A percentile compares a stretch with the other conserved stretches of the same genome.
These are phyloP conservation scores for Pleuronectes platessa DNA, from an alignment of 2,113 vertebrate genomes.

Conservation along the genomic window DNA sequence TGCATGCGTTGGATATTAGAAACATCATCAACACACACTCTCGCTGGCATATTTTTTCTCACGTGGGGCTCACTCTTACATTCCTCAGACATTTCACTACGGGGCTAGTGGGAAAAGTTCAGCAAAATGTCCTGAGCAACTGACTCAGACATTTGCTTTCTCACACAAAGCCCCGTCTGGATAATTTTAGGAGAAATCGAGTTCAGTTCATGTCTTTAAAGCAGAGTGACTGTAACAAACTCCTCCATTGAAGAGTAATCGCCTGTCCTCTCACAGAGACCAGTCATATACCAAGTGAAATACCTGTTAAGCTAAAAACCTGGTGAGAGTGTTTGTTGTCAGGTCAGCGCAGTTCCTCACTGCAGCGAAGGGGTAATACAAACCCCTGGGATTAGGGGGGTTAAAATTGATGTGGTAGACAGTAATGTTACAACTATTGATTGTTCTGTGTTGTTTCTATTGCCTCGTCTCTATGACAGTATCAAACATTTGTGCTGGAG, in stretches of 20 bases:
- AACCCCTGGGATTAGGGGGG: slow-evolving; percentile 23
- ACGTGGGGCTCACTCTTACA: too few relatives aligned
- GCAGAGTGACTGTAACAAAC: too few relatives aligned
- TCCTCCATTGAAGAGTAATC: background rate
- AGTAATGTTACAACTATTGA: slow-evolving; percentile 30
- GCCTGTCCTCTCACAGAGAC: background rate
- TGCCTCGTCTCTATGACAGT: slow-evolving; percentile 50
- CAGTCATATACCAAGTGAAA: background rate
- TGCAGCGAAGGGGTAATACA: slow-evolving; percentile 10
- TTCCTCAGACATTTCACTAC: too few relatives aligned
- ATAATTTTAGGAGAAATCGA: too few relatives aligned
- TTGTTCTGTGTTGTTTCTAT: slow-evolving; percentile 9
- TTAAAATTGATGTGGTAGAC: slow-evolving; percentile 40
- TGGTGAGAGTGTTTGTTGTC: slow-evolving; percentile 19
- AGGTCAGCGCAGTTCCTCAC: slow-evolving; percentile 21
- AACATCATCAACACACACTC: too few relatives aligned
- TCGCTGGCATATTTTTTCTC: too few relatives aligned
- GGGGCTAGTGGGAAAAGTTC: too few relatives aligned
- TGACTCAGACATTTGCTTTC: too few relatives aligned
- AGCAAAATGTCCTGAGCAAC: too few relatives aligned
- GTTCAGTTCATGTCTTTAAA: too few relatives aligned
- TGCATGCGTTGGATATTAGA: too few relatives aligned
- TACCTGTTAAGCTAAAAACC: background rate
- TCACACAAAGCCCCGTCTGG: too few relatives aligned
- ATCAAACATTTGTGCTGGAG: slow-evolving; percentile 42